Conservation (phyloP, 2,888 invertebrate genomes). For the Eumacrocentrus americanus region DNA sequence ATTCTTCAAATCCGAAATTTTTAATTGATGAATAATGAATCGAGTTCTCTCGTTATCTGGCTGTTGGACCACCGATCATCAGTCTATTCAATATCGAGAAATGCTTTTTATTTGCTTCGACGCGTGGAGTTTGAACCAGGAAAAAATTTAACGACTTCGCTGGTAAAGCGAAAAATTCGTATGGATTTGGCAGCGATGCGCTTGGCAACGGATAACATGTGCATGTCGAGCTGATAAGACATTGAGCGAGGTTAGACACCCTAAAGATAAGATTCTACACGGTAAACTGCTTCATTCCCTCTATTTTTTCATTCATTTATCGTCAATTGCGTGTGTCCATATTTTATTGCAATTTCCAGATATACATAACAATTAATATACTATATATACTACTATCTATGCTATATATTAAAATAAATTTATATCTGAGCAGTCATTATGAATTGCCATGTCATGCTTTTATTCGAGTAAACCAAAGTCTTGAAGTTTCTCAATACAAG, state of each 20-base stretch:
- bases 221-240: conserved; percentile 8
- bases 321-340: not conserved
- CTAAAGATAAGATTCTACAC: not conserved
- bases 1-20: too few species aligned
- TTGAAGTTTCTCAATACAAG: conserved; percentile 1
- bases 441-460: not conserved
- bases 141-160: not conserved
- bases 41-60: too few species aligned
- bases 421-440: not conserved
- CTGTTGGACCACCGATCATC: not conserved
- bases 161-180: not conserved
- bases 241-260: conserved; percentile 37
- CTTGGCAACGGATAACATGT: conserved; percentile 41
- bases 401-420: not conserved
- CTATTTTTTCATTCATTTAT: conserved; percentile 1
- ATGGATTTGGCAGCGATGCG: conserved; percentile 35
- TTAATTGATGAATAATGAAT: too few species aligned
- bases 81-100: not conserved
- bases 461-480: too few species aligned
- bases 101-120: not conserved
- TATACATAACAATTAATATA: not conserved
- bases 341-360: not conserved
- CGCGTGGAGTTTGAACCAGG: conserved; percentile 11
- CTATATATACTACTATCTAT: too few species aligned
- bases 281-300: conserved; percentile 3